Percentiles rank a stretch among this genome's conserved stretches.
Conservation (phyloP, 2,888 invertebrate species). For the Lysandra bellargus region DNA sequence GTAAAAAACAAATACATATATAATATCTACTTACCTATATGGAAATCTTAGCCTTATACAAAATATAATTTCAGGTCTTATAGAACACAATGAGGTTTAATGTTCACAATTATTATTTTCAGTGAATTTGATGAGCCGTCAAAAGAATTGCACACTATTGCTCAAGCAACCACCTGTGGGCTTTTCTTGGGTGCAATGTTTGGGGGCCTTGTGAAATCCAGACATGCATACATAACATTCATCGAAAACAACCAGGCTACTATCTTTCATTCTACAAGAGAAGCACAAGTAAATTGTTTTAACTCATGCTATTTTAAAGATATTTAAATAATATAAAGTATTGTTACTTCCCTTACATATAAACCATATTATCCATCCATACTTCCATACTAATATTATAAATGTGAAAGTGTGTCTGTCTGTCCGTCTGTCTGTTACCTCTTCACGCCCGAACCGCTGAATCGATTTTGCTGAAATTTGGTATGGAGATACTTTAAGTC, state of each 20-base stretch:
- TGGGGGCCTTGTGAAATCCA: slow-evolving; percentile 83
- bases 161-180: slow-evolving; percentile 82
- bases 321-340: not conserved
- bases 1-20: not conserved
- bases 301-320: not conserved
- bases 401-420: no score
- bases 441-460: no score
- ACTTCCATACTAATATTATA: no score
- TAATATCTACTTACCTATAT: not conserved
- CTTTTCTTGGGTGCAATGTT: slow-evolving; percentile 82
- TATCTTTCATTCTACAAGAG: slow-evolving; percentile 81
- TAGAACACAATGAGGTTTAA: slow-evolving; percentile 34
- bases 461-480: no score
- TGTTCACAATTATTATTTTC: slow-evolving; percentile 44
- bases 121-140: slow-evolving; percentile 84
- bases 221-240: slow-evolving; percentile 82
- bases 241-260: slow-evolving; percentile 88
- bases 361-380: no score
- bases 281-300: slow-evolving; percentile 82
- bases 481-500: no score
- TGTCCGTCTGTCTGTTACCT: no score
- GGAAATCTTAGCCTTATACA: not conserved
- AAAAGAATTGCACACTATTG: slow-evolving; percentile 81
- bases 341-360: not conserved
- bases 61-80: not conserved